A percentile compares a stretch with the other conserved stretches of the same genome.
Evolutionary conservation across 2,113 vertebrate species (phyloP).

Genomic region (Nycticryphes semicollaris): DNA sequence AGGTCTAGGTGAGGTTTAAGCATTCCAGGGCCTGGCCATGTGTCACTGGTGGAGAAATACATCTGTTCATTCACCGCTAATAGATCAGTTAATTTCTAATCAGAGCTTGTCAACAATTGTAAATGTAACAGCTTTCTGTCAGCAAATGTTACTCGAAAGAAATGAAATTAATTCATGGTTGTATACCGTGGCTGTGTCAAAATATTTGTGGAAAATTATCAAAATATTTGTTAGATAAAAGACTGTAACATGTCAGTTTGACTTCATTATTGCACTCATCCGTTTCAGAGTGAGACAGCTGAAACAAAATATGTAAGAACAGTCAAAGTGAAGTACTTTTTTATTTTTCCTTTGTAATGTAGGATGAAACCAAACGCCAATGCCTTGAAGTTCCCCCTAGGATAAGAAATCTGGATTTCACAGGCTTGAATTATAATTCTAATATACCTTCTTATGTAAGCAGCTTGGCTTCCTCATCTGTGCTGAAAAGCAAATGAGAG

Average conservation of each 20-base stretch:
- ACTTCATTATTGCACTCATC: neutral
- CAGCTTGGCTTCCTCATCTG: neutral
- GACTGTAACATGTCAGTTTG: neutral
- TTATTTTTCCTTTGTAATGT: neutral
- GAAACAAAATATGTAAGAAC: neutral
- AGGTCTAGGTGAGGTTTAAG: neutral
- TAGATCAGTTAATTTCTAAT: neutral
- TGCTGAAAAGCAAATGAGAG: neutral
- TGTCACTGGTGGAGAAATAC: neutral
- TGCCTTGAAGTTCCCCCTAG: neutral
- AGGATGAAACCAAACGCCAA: neutral
- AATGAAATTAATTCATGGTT: neutral
- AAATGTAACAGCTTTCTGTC: neutral
- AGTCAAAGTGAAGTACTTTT: neutral
- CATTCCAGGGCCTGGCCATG: neutral
- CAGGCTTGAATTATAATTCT: neutral
- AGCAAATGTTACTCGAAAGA: neutral
- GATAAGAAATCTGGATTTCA: neutral
- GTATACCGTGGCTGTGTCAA: neutral
- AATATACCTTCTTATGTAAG: neutral
- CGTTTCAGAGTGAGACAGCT: neutral
- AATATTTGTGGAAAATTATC: neutral
- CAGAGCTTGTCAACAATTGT: neutral
- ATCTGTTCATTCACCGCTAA: neutral
- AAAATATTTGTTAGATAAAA: neutral